Conservation (phyloP, 2,888 invertebrate genomes). For the Allophyes oxyacanthae region DNA sequence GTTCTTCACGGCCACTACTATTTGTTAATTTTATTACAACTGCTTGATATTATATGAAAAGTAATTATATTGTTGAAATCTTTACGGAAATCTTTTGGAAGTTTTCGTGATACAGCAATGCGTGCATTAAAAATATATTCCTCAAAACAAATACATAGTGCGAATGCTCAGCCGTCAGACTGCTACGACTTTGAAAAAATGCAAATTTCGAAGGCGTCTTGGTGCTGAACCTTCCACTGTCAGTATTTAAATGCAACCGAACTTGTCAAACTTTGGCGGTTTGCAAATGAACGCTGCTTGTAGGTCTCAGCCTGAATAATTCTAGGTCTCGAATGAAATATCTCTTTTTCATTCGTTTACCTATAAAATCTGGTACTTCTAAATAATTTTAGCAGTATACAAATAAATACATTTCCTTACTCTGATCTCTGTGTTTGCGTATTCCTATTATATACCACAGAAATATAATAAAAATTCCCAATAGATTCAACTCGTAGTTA, state of each 20-base stretch:
- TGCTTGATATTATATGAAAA: constrained; percentile 60
- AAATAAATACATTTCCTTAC: constrained; percentile 25
- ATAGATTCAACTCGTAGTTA: constrained; percentile 1
- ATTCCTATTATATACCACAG: too few relatives aligned
- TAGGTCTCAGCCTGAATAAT: constrained; percentile 56
- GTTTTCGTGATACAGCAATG: constrained; percentile 24
- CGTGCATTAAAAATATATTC: constrained; percentile 18
- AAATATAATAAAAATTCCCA: too few relatives aligned
- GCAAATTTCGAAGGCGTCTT: constrained; percentile 71
- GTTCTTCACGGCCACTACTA: constrained; percentile 38
- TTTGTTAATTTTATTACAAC: constrained; percentile 60
- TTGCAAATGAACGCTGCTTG: constrained; percentile 75
- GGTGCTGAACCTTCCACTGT: constrained; percentile 61
- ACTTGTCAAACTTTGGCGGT: constrained; percentile 80
- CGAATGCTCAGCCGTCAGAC: constrained; percentile 59
- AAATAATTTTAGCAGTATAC: constrained; percentile 10
- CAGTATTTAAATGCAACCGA: constrained; percentile 81
- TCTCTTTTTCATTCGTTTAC: constrained; percentile 19
- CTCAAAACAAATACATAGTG: constrained; percentile 10
- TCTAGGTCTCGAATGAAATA: constrained; percentile 41
- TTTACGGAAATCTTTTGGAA: constrained; percentile 49
- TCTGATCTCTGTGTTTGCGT: constrained; percentile 15
- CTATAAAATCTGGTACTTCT: constrained; percentile 13
- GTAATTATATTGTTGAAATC: constrained; percentile 56
- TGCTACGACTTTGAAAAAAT: constrained; percentile 79